Evolutionary conservation across 2,797 vertebrate species (phyloP), one percentile per base, ranked within the genome.

Genomic region (Amblyraja radiata): DNA sequence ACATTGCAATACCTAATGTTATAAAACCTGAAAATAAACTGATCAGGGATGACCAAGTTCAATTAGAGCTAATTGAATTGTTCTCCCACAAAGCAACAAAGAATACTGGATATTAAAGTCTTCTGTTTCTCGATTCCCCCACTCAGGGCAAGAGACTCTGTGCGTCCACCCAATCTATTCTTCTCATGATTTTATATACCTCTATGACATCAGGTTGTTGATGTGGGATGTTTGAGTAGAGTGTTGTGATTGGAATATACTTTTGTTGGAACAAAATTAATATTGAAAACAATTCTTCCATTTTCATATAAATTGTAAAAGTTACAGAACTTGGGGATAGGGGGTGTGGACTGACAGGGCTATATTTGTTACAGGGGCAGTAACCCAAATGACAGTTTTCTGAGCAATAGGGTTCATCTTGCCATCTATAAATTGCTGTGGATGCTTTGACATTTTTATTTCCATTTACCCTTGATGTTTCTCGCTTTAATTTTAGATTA

Each of bases 401-500:
- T 63, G 28, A 18, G 6, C 81, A 28, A 14, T 58, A 32, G 18
- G 28, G 14, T 58, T 46, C 39, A n/a, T 21, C 23, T 84, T 84
- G 54, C 23, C 25, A 10, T 11, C 13, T 88, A 11, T 73, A 6
- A 83, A 54, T 58, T 71, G 36, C 74, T 92, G 25, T 77, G 65
- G n/a, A 25, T 77, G 46, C 39, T 93, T 78, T 54, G 74, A 71
- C 61, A 78, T 92, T 83, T 77, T 58, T 23, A 16, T 78, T 32
- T 28, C 9, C 14, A 32, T 83, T 88, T 0, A 92, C 9, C 61
- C 6, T 36, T n/a, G 77, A 13, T 21, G n/a, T 63, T 32, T 76
- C 71, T 63, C 16, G 18, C 71, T 77, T 77, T 76, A n/a, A 46
- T 84, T 21, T n/a, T 96, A 99, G 98, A 96, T 96, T 93, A 97